These are phyloP conservation scores for Embidobia sp. DNA, from an alignment of 2,888 invertebrate species.

Conservation along the genomic window DNA sequence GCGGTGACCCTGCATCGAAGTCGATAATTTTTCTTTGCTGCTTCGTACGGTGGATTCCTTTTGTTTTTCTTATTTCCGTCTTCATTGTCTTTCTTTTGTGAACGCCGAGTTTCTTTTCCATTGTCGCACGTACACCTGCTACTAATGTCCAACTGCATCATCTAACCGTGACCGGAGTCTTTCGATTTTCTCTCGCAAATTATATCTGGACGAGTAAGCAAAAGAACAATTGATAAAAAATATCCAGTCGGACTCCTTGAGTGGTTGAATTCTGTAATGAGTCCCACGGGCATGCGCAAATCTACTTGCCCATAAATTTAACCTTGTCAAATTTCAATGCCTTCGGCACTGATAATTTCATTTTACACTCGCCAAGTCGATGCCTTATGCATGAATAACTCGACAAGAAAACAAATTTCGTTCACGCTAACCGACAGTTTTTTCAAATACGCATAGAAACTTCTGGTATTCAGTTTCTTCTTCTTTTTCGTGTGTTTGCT, in stretches of 20 bases:
- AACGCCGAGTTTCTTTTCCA: constrained; percentile 26
- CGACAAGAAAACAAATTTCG: constrained; percentile 3
- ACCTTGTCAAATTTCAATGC: constrained; percentile 21
- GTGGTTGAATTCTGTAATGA: constrained; percentile 40
- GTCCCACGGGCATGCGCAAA: constrained; percentile 17
- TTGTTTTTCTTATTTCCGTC: constrained; percentile 21
- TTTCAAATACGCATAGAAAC: no score
- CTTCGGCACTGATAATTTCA: neutral
- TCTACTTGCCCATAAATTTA: constrained; percentile 12
- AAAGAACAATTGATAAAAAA: constrained; percentile 66
- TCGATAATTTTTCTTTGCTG: constrained; percentile 32
- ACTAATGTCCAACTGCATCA: constrained; percentile 32
- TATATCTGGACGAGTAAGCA: constrained; percentile 64
- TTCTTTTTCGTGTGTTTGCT: no score
- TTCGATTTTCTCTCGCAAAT: constrained; percentile 62
- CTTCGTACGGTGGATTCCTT: constrained; percentile 15
- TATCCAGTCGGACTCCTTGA: constrained; percentile 59
- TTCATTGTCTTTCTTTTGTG: constrained; percentile 27
- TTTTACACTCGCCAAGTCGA: constrained; percentile 24
- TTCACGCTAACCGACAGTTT: constrained; percentile 1
- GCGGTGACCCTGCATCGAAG: constrained; percentile 30
- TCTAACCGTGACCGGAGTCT: constrained; percentile 27
- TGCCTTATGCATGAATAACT: constrained; percentile 13
- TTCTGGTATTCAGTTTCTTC: no score
- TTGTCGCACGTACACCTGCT: constrained; percentile 31